Evolutionary conservation across 2,113 vertebrate species (phyloP), one percentile per base, ranked within the genome.

Genomic region (Stigmatopora nigra): DNA sequence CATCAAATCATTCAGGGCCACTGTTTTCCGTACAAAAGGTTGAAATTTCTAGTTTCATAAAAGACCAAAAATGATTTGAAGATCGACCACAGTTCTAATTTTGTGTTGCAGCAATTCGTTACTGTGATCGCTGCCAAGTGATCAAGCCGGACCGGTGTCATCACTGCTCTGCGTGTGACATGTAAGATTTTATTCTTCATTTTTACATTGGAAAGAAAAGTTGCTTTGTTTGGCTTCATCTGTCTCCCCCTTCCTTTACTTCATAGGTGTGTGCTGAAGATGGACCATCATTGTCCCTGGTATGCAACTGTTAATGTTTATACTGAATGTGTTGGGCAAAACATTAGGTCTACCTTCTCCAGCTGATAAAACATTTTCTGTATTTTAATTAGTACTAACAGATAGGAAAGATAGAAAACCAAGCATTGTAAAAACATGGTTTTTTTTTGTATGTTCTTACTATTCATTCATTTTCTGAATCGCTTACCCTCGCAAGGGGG

Each of bases 201-300:
- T 63, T 17, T 3, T 31, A 31, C 5, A 11, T 45, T 20, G 41
- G n/a, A 10, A 9, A 41, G 2, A 59, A 31, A 31, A 16, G 14
- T 11, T 36, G 48, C 41, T 63, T 7, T 1, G 16, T 12, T 9
- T 71, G 4, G 1, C 47, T 36, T 13, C 11, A 20, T 67, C 14
- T 25, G 1, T 64, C 15, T 1, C 9, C 10, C 47, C 2, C 36
- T 36, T 10, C 22, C 38, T 72, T 11, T 67, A 0, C 63, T 19
- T 85, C 19, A 44, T 77, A 98, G 97, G 85, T 99, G 96, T 87
- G 86, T 99, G 60, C 86, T 98, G 78, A 99, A 99, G 90, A 99
- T 99, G 97, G 96, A 98, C 81, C 96, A 98, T 83, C 97, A 98
- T 75, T 99, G 96, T 84, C 97, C 97, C 55, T 99, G 96, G 97